These are phyloP conservation scores for Zelostemma sp. DNA, from an alignment of 1,140 invertebrate species.

Conservation along the genomic window DNA sequence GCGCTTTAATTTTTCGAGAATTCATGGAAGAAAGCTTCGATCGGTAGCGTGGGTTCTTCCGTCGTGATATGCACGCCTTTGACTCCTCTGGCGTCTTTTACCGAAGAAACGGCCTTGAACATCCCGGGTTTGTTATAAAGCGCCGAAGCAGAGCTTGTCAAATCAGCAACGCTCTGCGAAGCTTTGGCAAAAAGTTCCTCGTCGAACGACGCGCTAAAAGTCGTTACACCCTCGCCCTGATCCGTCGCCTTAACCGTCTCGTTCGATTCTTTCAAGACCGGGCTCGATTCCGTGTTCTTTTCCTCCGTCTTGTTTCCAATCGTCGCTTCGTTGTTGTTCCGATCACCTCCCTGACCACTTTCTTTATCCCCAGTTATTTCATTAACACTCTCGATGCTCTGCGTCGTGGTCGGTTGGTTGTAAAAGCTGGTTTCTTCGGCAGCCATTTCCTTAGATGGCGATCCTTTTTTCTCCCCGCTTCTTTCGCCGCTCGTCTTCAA, in stretches of 20 bases:
- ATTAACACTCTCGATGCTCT: conserved; percentile 35
- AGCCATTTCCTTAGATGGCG: conserved; percentile 51
- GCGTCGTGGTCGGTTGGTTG: conserved; percentile 40
- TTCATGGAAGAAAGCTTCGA: conserved; percentile 71
- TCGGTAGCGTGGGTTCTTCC: conserved; percentile 70
- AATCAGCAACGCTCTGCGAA: conserved; percentile 68
- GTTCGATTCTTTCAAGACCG: neutral
- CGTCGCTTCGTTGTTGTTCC: conserved; percentile 27
- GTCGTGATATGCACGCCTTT: conserved; percentile 62
- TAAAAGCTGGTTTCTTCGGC: conserved; percentile 63
- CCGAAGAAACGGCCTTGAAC: conserved; percentile 65
- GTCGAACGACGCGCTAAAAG: conserved; percentile 46
- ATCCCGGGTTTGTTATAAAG: conserved; percentile 66
- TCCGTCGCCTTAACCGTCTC: conserved; percentile 16
- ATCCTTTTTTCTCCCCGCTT: conserved; percentile 21
- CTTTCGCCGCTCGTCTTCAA: conserved; percentile 35
- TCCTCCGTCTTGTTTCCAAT: conserved; percentile 32
- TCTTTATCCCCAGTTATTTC: conserved; percentile 40
- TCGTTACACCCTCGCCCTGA: conserved; percentile 28
- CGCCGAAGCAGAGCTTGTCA: conserved; percentile 70
- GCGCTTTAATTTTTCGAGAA: conserved; percentile 51
- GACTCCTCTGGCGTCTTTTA: conserved; percentile 52
- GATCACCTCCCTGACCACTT: conserved; percentile 16
- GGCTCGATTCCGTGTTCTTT: conserved; percentile 8
- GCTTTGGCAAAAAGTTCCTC: conserved; percentile 65